Evolutionary conservation across 37 sponge, comb jelly and placozoan species (phyloP), one percentile per base, ranked within the genome.

Genomic region (Corticium candelabrum): DNA sequence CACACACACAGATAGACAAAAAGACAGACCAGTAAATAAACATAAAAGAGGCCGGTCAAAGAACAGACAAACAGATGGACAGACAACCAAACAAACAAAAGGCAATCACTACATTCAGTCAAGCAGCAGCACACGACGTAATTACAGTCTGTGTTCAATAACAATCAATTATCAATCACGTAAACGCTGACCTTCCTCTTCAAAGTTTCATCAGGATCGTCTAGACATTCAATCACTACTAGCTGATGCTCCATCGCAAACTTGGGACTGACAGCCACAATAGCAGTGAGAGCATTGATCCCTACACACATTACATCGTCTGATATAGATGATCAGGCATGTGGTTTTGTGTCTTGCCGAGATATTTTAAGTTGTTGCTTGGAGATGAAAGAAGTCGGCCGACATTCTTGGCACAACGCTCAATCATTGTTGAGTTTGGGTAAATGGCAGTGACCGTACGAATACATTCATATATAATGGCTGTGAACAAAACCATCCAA

Each of bases 151-250:
- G 15, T 11, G 21, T 50, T 50, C 21, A 50, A 50, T 50, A 27
- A 27, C 21, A 50, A 50, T 50, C 62, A 21, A 21, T 21, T 50
- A 50, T 50, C 21, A 27, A 50, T 50, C 11, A 11, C 21, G 21
- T 50, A 27, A 21, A 50, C 21, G 11, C 62, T 50, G 30, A 93
- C 94, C 88, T 95, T 95, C 62, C 92, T 86, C 82, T 86, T 86
- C 57, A 95, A 80, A 0, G 92, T 95, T 31, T 95, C 96, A 80
- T 95, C 96, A 1, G 90, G 88, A 40, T 95, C 96, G 37, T 91
- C 96, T 75, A 95, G 79, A 62, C 96, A 95, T 41, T 91, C 87
- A 37, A 95, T 91, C 34, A 95, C 93, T 1, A 85, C 77, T 81
- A 86, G 79, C 83, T 95, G 96, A 43, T 95, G 85, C 2, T 95